phyloP scores from a whole-genome alignment of 2,888 invertebrate species.

The Embidobia sp. region DNA sequence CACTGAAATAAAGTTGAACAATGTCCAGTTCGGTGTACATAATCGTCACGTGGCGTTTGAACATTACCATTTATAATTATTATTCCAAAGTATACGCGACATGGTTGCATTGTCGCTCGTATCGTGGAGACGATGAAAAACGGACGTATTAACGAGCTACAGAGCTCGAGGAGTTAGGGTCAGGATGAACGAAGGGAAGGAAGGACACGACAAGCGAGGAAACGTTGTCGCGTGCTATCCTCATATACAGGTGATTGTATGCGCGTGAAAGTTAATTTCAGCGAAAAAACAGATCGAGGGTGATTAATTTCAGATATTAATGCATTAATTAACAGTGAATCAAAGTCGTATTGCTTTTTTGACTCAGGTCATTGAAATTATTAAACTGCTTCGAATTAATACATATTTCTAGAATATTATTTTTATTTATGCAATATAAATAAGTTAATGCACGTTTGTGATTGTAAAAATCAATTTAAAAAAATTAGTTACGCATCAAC shows the following conservation, averaged over 20 bases:
- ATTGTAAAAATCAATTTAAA: too few relatives aligned
- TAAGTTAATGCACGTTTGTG: too few relatives aligned
- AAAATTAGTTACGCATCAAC: too few relatives aligned
- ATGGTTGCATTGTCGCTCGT: slow-evolving; percentile 56
- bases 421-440: too few relatives aligned
- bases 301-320: slow-evolving; percentile 25
- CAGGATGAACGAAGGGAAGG: slow-evolving; percentile 68
- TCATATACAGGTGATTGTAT: slow-evolving; percentile 60
- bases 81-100: slow-evolving; percentile 55
- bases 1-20: slow-evolving; percentile 46
- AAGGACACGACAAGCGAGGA: slow-evolving; percentile 71
- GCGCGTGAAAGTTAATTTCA: slow-evolving; percentile 44
- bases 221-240: slow-evolving; percentile 69
- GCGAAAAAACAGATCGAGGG: slow-evolving; percentile 20
- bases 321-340: slow-evolving; percentile 12
- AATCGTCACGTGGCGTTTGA: slow-evolving; percentile 62
- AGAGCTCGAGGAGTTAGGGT: slow-evolving; percentile 40
- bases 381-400: too few relatives aligned
- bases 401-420: too few relatives aligned
- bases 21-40: slow-evolving; percentile 51
- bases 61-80: slow-evolving; percentile 65
- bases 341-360: too few relatives aligned
- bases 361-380: too few relatives aligned
- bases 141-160: slow-evolving; percentile 68
- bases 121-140: slow-evolving; percentile 68